Conservation (phyloP, 2,888 invertebrate genomes). For the Steinernema hermaphroditum region DNA sequence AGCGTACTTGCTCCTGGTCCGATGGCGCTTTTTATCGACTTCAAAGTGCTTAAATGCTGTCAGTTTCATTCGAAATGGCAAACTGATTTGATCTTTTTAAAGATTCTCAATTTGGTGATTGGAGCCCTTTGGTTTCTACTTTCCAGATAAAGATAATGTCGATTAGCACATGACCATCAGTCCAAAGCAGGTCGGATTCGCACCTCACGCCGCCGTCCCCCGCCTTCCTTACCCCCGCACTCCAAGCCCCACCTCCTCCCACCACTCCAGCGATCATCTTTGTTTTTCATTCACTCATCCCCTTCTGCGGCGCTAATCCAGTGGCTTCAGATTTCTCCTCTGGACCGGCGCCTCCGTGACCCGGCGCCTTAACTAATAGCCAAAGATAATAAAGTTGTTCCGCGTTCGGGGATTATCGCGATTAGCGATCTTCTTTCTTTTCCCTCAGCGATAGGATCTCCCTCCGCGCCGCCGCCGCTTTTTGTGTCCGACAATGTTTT, state of each 20-base stretch:
- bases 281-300: constrained; percentile 3
- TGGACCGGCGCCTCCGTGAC: neutral
- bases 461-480: constrained; percentile 17
- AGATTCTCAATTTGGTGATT: too few relatives aligned
- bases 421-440: constrained; percentile 23
- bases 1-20: too few relatives aligned
- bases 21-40: too few relatives aligned
- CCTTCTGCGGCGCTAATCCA: constrained; percentile 9
- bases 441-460: neutral
- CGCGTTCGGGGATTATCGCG: constrained; percentile 12
- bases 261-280: neutral
- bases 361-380: neutral
- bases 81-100: too few relatives aligned
- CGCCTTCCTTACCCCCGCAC: neutral
- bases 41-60: too few relatives aligned
- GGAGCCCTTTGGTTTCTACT: too few relatives aligned
- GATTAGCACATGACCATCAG: too few relatives aligned
- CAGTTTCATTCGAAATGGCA: too few relatives aligned
- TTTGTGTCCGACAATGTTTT: neutral
- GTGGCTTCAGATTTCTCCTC: constrained; percentile 19
- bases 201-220: neutral
- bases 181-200: neutral
- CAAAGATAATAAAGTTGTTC: constrained; percentile 30
- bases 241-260: constrained; percentile 14
- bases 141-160: too few relatives aligned